Conservation (phyloP, 2,797 vertebrate genomes). For the Steatocranus sp. region DNA sequence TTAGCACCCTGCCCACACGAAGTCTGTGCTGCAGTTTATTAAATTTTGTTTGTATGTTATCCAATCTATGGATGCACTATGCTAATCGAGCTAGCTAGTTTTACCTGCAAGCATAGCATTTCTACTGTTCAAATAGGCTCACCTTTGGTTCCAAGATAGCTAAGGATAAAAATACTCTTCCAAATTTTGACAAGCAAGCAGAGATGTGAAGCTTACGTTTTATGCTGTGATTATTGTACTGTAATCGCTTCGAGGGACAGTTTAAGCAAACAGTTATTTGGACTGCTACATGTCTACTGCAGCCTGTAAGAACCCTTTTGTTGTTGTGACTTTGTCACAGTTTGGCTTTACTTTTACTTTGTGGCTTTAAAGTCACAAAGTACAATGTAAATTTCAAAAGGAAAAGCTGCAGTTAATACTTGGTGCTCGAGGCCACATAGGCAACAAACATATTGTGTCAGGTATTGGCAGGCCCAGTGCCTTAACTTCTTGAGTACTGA, state of each 20-base stretch:
- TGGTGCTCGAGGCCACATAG: slow-evolving; percentile 60
- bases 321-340: neutral
- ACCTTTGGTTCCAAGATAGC: neutral
- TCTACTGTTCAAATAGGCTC: neutral
- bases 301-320: neutral
- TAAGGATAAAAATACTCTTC: neutral
- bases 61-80: neutral
- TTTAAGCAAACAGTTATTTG: neutral
- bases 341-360: neutral
- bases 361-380: neutral
- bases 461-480: slow-evolving; percentile 60
- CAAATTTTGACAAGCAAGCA: neutral
- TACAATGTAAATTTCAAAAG: slow-evolving; percentile 20
- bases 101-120: neutral
- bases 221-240: neutral
- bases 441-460: slow-evolving; percentile 32
- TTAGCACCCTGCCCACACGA: neutral
- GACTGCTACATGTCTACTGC: neutral
- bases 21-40: neutral
- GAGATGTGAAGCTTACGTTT: neutral
- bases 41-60: neutral
- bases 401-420: slow-evolving; percentile 32
- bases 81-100: neutral
- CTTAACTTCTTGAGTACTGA: slow-evolving; percentile 60
- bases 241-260: neutral